Evolutionary conservation across 2,888 invertebrate genomes (phyloP).

Genomic region (Drosophila siamana): DNA sequence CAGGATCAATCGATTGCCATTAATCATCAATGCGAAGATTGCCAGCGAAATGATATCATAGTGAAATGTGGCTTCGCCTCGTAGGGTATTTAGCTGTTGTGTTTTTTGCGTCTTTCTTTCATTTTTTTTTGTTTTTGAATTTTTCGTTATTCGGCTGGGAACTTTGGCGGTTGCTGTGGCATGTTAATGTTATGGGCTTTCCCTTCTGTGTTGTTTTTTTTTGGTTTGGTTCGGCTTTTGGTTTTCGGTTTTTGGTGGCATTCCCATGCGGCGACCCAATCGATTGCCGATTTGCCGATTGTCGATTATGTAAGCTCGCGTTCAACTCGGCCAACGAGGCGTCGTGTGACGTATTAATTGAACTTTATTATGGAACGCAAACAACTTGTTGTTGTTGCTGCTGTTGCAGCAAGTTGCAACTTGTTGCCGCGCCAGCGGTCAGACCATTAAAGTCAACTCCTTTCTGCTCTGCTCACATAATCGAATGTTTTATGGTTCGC

Average conservation of each 20-base stretch:
- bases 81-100: constrained; percentile 10
- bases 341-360: constrained; percentile 72
- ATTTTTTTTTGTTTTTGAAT: no score
- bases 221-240: neutral
- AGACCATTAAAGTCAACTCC: constrained; percentile 38
- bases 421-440: constrained; percentile 6
- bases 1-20: constrained; percentile 18
- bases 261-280: constrained; percentile 35
- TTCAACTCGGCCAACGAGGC: constrained; percentile 15
- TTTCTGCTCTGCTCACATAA: constrained; percentile 52
- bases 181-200: constrained; percentile 24
- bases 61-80: neutral
- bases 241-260: constrained; percentile 1
- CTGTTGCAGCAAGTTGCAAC: constrained; percentile 9
- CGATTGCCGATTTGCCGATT: constrained; percentile 17
- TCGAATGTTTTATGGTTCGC: constrained; percentile 25
- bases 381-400: constrained; percentile 7
- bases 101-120: neutral
- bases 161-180: neutral
- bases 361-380: constrained; percentile 49
- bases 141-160: neutral
- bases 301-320: constrained; percentile 34
- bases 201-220: constrained; percentile 4
- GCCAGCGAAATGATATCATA: constrained; percentile 9
- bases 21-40: constrained; percentile 7